Evolutionary conservation across 2,113 vertebrate genomes (phyloP).

Genomic region (Menidia beryllina): DNA sequence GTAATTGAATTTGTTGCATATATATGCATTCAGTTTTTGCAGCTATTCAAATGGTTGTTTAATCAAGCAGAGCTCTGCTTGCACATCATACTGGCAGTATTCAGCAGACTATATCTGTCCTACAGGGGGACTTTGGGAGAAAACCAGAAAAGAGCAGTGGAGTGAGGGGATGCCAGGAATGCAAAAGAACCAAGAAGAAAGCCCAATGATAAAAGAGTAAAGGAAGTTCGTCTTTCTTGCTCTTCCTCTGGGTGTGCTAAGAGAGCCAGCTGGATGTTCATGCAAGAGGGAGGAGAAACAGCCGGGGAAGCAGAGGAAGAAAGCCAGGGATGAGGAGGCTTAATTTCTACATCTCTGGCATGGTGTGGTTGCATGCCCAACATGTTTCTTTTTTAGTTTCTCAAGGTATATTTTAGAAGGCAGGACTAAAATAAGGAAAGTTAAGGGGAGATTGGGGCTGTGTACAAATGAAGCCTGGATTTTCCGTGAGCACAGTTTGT

Average conservation of each 20-base stretch:
- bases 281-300: constrained; percentile 27
- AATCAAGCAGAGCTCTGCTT: constrained; percentile 8
- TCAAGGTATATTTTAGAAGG: not conserved
- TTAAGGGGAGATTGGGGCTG: not conserved
- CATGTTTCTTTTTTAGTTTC: not conserved
- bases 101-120: constrained; percentile 19
- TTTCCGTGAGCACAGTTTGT: not conserved
- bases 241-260: constrained; percentile 32
- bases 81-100: constrained; percentile 1
- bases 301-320: constrained; percentile 30
- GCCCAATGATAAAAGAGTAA: constrained; percentile 11
- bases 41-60: not conserved
- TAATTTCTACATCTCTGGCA: too few relatives aligned
- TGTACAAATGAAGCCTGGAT: not conserved
- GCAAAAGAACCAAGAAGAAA: constrained; percentile 27
- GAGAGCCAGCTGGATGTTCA: constrained; percentile 46
- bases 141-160: constrained; percentile 21
- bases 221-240: constrained; percentile 29
- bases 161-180: constrained; percentile 32
- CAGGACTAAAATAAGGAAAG: not conserved
- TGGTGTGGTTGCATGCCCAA: too few relatives aligned
- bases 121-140: constrained; percentile 1
- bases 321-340: constrained; percentile 28
- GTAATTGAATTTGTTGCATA: not conserved
- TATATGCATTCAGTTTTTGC: not conserved